Conservation (phyloP, 2,888 invertebrate genomes). For the Poecilobothrus nobilitatus region DNA sequence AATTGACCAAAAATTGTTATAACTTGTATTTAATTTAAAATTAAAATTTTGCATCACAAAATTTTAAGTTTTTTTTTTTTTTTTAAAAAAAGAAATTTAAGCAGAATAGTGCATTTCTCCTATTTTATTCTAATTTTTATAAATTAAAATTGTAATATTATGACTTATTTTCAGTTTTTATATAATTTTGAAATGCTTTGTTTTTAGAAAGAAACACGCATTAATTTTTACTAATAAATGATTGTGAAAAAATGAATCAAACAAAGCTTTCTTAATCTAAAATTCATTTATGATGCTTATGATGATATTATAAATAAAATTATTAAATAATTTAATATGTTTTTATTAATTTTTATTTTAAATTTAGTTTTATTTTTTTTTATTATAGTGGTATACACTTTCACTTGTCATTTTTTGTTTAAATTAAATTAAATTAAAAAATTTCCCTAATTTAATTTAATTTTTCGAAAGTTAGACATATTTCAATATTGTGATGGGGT, state of each 20-base stretch:
- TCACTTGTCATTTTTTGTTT: no score
- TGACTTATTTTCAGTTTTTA: neutral
- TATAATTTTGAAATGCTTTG: neutral
- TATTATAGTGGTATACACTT: no score
- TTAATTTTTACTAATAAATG: neutral
- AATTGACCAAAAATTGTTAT: no score
- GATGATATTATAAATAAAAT: neutral
- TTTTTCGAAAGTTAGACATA: no score
- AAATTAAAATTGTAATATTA: neutral
- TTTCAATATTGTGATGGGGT: no score
- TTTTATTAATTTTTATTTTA: neutral
- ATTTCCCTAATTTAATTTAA: no score
- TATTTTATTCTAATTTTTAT: neutral
- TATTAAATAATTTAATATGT: neutral
- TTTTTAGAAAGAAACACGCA: neutral
- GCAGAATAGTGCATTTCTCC: neutral
- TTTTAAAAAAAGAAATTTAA: neutral
- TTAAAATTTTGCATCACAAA: neutral
- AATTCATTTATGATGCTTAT: slow-evolving; percentile 1
- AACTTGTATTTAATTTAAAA: neutral
- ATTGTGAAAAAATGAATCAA: neutral
- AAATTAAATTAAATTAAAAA: no score
- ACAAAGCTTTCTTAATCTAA: slow-evolving; percentile 1
- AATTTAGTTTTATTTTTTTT: neutral
- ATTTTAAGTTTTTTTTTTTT: neutral